Percentiles rank a stretch among this genome's conserved stretches.
Evolutionary conservation across 1,140 invertebrate genomes (phyloP).

Genomic region (Drosophila grimshawi): DNA sequence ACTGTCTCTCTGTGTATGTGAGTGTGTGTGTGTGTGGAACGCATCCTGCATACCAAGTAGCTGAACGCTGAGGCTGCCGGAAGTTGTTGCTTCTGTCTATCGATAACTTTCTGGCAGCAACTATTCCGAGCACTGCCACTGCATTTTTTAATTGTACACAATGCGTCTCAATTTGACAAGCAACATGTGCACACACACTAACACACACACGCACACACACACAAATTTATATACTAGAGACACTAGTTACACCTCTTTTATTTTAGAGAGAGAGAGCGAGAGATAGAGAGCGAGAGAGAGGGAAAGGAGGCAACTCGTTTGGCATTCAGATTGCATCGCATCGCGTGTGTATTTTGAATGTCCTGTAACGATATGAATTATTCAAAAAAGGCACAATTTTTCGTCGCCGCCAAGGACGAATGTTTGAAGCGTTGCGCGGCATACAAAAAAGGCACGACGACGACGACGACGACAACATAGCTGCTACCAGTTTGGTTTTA

Average conservation of each 20-base stretch:
- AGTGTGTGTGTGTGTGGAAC: constrained; percentile 54
- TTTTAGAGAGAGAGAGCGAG: not conserved
- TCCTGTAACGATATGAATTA: constrained; percentile 84
- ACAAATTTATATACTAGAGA: constrained; percentile 1
- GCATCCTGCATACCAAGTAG: constrained; percentile 76
- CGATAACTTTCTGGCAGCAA: constrained; percentile 64
- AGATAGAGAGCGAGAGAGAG: no score
- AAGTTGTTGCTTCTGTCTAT: constrained; percentile 59
- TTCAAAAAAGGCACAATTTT: constrained; percentile 79
- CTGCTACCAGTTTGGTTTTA: constrained; percentile 59
- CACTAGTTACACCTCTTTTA: constrained; percentile 32
- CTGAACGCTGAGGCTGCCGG: constrained; percentile 38
- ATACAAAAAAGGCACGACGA: constrained; percentile 74
- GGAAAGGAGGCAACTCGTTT: constrained; percentile 55
- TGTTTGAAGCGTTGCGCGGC: constrained; percentile 77
- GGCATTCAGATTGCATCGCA: constrained; percentile 83
- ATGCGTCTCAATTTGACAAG: constrained; percentile 74
- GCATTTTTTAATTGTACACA: constrained; percentile 68
- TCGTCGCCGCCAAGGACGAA: constrained; percentile 83
- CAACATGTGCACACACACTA: constrained; percentile 62
- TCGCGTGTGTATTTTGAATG: constrained; percentile 83
- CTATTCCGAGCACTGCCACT: constrained; percentile 52
- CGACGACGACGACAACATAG: constrained; percentile 52
- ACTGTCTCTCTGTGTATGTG: constrained; percentile 11
- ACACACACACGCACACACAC: constrained; percentile 6